Evolutionary conservation across 2,888 invertebrate genomes (phyloP), one percentile per base, ranked within the genome.

Genomic region (Melikaiella ostensackeni): DNA sequence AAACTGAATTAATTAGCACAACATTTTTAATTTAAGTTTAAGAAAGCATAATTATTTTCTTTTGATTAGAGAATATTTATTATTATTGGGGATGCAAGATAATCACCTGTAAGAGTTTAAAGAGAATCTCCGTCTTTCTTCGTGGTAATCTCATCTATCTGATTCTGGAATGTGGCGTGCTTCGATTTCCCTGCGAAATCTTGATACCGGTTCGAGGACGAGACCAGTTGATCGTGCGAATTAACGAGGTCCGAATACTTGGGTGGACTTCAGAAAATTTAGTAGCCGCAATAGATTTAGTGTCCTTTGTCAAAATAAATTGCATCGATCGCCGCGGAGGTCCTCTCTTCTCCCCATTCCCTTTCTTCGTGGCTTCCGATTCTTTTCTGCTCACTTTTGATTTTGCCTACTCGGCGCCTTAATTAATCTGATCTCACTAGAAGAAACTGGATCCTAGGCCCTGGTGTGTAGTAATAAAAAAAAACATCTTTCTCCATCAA

Each of bases 221-320:
- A 83, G 80, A 79, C 80, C 79, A 80, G 75, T 81, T 74, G 84
- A 80, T 84, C 86, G 88, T 85, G 88, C 86, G 87, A 88, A 88
- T 88, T 88, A 88, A 88, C 88, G 88, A 88, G 88, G 84, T 84
- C 86, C 87, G 85, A 85, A 88, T 87, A 86, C 85, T 86, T 86
- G 84, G 85, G 82, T 84, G 85, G 84, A 83, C 86, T 81, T 82
- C 79, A 79, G 81, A 81, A 82, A 82, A 82, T 82, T 82, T 82
- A 82, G 80, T 82, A 81, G 79, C 80, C 82, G 64, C 80, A 81
- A 79, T 81, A 79, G 82, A 82, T 82, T 82, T 81, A 81, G 80
- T 80, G 81, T 79, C 80, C 82, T 76, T 66, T 80, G 81, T 74
- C 80, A 80, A 82, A 82, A 82, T 81, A 82, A 82, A 81, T 81